Evolutionary conservation across 1,140 invertebrate genomes (phyloP), one percentile per base, ranked within the genome.

Genomic region (Tigriopus japonicus): DNA sequence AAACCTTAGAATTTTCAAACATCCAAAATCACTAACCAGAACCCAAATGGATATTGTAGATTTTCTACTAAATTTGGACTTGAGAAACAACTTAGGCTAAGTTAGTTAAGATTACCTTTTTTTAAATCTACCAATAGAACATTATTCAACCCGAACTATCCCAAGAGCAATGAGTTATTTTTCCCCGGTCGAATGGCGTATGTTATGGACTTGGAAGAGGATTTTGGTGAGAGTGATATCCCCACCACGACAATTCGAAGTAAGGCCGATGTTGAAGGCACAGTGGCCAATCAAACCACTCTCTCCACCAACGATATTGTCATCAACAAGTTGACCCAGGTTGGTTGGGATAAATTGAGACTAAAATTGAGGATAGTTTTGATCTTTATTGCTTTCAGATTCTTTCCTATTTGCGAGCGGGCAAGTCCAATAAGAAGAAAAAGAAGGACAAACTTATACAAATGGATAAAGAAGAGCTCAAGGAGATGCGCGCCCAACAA

Each of bases 171-270:
- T 71, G 93, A 98, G 66, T 69, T 96, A n/a, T 99, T 98, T 74
- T 80, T 86, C 5, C 86, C 91, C 0, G 87, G 91, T 43, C 78
- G 95, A 14, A 98, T 98, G 92, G 95, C 95, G 0, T 99, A 98
- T 70, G 84, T 97, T 1, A 88, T 98, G 54, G 94, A 98, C 67
- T 71, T 98, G 62, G 84, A 91, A 62, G 93, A 98, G 68, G 89
- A 91, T 58, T 83, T 81, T 63, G 81, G 82, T 7, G 87, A 91
- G 60, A 41, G 40, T 6, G 94, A 98, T 69, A 93, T 98, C 61
- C 95, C 95, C 0, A 96, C 90, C 0, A 98, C 94, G 0, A 69
- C 97, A 10, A 86, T 98, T 49, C 76, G 96, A 43, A 96, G 90
- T 66, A 93, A 95, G 71, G 86, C 86, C 6, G 95, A 98, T 69